Evolutionary conservation across 2,113 vertebrate genomes (phyloP), one percentile per base, ranked within the genome.

Genomic region (Talpa occidentalis): DNA sequence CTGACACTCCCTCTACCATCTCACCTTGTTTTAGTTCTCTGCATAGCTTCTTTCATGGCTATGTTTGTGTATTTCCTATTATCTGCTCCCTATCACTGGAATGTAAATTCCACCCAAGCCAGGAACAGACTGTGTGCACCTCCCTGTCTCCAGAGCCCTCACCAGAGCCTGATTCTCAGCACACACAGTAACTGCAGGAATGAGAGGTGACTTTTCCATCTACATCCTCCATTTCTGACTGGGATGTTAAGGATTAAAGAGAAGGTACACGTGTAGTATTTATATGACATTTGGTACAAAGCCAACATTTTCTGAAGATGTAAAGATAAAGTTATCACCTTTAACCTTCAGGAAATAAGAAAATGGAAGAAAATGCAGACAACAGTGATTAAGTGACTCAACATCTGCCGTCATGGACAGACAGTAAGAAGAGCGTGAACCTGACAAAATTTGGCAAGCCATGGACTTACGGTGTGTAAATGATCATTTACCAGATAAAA

Each of bases 251-350:
- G 35, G 35, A 19, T 14, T 19, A 69, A 9, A 76, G 17, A 5
- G 1, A 40, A 44, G 0, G 3, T 52, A 28, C 42, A 32, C 15
- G 40, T 2, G 11, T 5, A 0, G 0, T 14, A 19, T n/a, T 22
- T 17, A 56, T 10, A 56, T 21, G 15, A 2, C 3, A 2, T 62
- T 32, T 16, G 15, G 67, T 6, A 44, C 28, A 37, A 44, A 60
- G 67, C 28, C 1, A 49, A 21, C 37, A 30, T 37, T 87, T 80
- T 47, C 64, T 26, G 21, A 81, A 72, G 9, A 19, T 3, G 26
- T 3, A 12, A 35, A 62, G 35, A 44, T 60, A 1, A 37, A 52
- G 59, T 44, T 15, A 37, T 9, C 64, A 24, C 59, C 49, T 54
- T 78, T 21, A 49, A 62, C 69, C 52, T 94, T 83, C 42, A 78